phyloP scores from a whole-genome alignment of 2,888 invertebrate genomes.

The Eupithecia dodoneata region DNA sequence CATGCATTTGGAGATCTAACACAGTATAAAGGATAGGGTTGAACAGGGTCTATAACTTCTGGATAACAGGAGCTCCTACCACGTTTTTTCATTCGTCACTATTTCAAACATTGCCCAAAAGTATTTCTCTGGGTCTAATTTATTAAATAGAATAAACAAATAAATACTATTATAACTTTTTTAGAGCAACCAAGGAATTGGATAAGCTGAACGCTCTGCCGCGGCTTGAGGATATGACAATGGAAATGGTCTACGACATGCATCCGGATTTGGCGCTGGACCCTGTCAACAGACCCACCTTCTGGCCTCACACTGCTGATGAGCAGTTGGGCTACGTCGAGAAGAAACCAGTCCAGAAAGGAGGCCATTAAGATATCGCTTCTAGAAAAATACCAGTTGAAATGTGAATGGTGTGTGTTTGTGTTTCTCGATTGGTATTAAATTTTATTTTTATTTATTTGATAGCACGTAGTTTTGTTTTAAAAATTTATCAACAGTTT shows the following conservation, averaged over 20 bases:
- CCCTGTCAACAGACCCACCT: slow-evolving; percentile 65
- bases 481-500: neutral
- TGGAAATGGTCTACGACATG: slow-evolving; percentile 68
- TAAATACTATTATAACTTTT: neutral
- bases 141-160: neutral
- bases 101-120: neutral
- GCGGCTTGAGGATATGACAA: slow-evolving; percentile 67
- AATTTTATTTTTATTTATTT: neutral
- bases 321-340: slow-evolving; percentile 66
- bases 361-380: neutral
- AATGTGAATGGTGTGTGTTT: neutral
- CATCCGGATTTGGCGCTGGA: slow-evolving; percentile 62
- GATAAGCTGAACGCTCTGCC: slow-evolving; percentile 63
- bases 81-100: too few species aligned
- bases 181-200: slow-evolving; percentile 63
- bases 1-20: too few species aligned
- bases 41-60: too few species aligned
- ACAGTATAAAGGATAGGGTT: too few species aligned
- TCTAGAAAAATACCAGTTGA: neutral
- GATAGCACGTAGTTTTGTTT: neutral
- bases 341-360: neutral
- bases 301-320: slow-evolving; percentile 73
- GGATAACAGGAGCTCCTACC: too few species aligned
- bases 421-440: neutral
- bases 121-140: neutral